Percentiles rank a stretch among this genome's conserved stretches.
phyloP scores from a whole-genome alignment of 92 coral and sea anemone species.

The Phenganax marumi region DNA sequence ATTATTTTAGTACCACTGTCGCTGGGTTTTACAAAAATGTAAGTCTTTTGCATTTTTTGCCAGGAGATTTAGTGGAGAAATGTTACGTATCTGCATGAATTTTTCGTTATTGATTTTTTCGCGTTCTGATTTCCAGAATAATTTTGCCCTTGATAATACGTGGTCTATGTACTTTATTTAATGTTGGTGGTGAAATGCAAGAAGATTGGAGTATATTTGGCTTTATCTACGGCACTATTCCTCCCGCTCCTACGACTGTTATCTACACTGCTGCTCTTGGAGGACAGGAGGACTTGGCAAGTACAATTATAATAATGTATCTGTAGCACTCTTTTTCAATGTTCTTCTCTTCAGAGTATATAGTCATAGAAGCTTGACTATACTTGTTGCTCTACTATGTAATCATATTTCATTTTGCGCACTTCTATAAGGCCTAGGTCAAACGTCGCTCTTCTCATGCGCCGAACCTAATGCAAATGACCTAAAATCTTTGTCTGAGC shows the following conservation, averaged over 20 bases:
- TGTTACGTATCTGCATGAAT: neutral
- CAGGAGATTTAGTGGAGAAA: neutral
- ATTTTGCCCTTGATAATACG: constrained; percentile 80
- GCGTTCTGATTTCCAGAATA: constrained; percentile 41
- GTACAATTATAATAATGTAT: neutral
- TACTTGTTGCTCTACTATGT: no score
- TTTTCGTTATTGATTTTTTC: neutral
- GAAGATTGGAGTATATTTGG: constrained; percentile 90
- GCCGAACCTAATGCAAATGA: no score
- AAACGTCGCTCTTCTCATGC: no score
- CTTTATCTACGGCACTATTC: constrained; percentile 87
- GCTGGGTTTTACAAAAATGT: constrained; percentile 73
- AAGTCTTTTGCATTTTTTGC: constrained; percentile 38
- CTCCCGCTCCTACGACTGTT: constrained; percentile 82
- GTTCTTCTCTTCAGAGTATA: neutral
- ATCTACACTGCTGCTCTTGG: constrained; percentile 79
- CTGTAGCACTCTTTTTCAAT: neutral
- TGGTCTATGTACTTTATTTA: constrained; percentile 60
- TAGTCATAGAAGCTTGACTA: neutral
- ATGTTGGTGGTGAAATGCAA: constrained; percentile 64
- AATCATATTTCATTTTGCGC: no score
- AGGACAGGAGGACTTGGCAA: constrained; percentile 72
- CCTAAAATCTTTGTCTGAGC: no score
- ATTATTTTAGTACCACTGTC: constrained; percentile 73
- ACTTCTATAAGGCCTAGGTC: no score